Conservation (phyloP, 1,140 invertebrate species). For the Adelges cooleyi region DNA sequence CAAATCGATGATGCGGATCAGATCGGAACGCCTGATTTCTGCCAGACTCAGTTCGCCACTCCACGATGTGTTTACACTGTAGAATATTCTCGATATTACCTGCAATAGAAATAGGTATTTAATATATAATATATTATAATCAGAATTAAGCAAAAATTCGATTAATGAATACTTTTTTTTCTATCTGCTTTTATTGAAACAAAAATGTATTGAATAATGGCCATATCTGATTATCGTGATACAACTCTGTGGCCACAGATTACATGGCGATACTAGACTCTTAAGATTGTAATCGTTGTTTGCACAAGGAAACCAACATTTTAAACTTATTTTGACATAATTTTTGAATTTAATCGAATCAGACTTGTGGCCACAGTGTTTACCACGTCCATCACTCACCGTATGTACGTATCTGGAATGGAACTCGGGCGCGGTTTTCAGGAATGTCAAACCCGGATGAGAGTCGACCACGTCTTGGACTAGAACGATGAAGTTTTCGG, state of each 20-base stretch:
- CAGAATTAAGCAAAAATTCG: not conserved
- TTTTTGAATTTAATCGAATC: too few species aligned
- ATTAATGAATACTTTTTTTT: too few species aligned
- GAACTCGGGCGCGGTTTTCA: constrained; percentile 95
- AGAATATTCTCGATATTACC: constrained; percentile 96
- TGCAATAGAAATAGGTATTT: not conserved
- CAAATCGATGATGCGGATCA: constrained; percentile 61
- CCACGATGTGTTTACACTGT: constrained; percentile 96
- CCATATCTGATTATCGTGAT: too few species aligned
- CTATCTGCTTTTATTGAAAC: too few species aligned
- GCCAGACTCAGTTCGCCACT: constrained; percentile 78
- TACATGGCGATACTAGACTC: too few species aligned
- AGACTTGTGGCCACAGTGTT: too few species aligned
- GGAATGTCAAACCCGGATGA: constrained; percentile 94
- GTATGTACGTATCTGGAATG: constrained; percentile 97
- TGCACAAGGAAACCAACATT: too few species aligned
- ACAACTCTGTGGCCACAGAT: too few species aligned
- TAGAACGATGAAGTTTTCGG: constrained; percentile 82
- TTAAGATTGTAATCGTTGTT: too few species aligned
- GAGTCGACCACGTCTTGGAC: constrained; percentile 97
- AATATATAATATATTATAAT: not conserved
- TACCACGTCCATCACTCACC: constrained; percentile 50
- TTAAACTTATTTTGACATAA: too few species aligned
- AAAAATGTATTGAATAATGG: too few species aligned
- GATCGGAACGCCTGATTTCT: constrained; percentile 85